phyloP scores from a whole-genome alignment of 2,113 vertebrate genomes.

The Rhegmatorhina hoffmannsi region DNA sequence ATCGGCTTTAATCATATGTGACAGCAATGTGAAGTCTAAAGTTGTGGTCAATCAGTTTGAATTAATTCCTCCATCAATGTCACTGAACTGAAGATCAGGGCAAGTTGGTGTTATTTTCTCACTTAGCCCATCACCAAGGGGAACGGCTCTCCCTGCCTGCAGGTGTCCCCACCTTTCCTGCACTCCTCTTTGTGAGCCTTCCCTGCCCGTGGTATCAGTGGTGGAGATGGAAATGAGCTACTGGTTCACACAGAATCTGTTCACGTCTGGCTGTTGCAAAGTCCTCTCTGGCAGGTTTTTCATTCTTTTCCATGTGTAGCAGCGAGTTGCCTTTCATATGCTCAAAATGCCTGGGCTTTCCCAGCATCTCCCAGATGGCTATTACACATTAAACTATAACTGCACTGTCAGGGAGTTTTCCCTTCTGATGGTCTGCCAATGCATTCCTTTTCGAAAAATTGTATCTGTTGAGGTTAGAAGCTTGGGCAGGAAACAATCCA shows the following conservation, averaged over 20 bases:
- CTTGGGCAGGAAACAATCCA: conserved; percentile 38
- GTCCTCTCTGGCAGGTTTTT: background rate
- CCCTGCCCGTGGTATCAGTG: background rate
- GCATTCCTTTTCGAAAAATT: background rate
- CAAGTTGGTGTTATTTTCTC: background rate
- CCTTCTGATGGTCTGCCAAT: conserved; percentile 49
- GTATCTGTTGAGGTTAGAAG: conserved; percentile 10
- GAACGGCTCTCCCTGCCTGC: background rate
- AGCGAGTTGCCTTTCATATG: background rate
- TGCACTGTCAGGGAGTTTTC: conserved; percentile 38
- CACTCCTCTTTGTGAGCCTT: background rate
- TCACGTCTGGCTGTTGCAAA: background rate
- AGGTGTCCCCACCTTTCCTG: background rate
- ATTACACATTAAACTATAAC: conserved; percentile 23
- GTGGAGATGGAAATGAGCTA: background rate
- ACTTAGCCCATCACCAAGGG: background rate
- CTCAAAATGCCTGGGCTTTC: background rate
- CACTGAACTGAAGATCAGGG: background rate
- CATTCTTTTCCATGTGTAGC: background rate
- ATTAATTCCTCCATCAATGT: conserved; percentile 49
- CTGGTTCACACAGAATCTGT: background rate
- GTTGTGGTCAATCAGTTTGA: conserved; percentile 51
- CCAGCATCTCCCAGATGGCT: background rate
- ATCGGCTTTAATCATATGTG: conserved; percentile 48
- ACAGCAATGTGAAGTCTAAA: conserved; percentile 28